These are phyloP conservation scores for Butastur rufipennis DNA, from an alignment of 2,113 vertebrate species.

Conservation along the genomic window DNA sequence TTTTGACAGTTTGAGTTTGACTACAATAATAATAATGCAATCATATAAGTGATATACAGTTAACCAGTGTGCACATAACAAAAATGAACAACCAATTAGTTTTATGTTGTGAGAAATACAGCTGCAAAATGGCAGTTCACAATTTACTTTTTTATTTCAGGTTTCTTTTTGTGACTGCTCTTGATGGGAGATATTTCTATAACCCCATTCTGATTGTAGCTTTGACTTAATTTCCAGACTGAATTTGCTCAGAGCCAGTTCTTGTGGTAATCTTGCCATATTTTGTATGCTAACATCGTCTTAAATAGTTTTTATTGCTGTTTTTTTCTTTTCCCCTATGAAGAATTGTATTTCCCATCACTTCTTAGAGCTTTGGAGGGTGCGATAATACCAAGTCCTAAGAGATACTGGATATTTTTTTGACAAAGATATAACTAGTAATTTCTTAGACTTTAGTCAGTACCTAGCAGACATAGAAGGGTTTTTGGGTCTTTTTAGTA, in stretches of 20 bases:
- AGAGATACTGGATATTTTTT: neutral
- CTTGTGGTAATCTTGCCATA: neutral
- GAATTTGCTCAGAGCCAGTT: neutral
- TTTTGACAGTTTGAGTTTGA: neutral
- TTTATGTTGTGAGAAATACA: neutral
- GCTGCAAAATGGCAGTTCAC: neutral
- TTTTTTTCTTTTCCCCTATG: rapidly evolving
- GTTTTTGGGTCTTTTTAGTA: neutral
- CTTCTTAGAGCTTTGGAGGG: neutral
- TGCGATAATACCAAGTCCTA: neutral
- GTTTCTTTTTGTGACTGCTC: neutral
- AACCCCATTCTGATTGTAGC: neutral
- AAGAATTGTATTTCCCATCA: neutral
- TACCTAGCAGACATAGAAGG: neutral
- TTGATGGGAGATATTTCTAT: neutral
- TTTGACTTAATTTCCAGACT: neutral
- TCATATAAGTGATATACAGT: neutral
- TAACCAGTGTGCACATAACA: neutral
- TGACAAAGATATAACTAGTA: neutral
- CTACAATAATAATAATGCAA: neutral
- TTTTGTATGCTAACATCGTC: neutral
- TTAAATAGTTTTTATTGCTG: neutral
- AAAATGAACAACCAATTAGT: neutral
- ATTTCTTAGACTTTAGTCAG: neutral
- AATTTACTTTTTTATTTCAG: neutral